phyloP scores from a whole-genome alignment of 2,113 vertebrate species.

The Scomber colias region DNA sequence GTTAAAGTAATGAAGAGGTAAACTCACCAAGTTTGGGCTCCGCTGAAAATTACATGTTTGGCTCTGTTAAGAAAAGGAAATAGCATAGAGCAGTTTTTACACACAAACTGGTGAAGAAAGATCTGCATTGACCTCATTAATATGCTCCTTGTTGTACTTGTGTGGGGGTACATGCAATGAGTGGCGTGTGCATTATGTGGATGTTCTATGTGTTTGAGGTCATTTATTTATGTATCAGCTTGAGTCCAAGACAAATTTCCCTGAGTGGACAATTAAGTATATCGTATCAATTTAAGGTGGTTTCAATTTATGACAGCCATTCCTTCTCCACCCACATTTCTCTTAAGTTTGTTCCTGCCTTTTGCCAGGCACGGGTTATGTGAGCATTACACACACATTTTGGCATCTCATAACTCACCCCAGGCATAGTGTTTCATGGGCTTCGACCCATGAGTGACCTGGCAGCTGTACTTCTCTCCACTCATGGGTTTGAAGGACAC shows the following conservation, averaged over 20 bases:
- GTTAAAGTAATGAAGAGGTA: neutral
- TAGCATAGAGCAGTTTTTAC: neutral
- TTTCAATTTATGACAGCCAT: too few species aligned
- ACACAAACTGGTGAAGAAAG: neutral
- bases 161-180: too few species aligned
- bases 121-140: neutral
- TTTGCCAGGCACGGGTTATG: too few species aligned
- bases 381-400: neutral
- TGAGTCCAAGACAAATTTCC: too few species aligned
- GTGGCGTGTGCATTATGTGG: too few species aligned
- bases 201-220: too few species aligned
- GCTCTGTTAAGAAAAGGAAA: slow-evolving; percentile 58
- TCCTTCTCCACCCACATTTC: too few species aligned
- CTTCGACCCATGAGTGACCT: slow-evolving; percentile 45
- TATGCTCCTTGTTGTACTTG: too few species aligned
- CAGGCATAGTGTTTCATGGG: neutral
- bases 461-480: slow-evolving; percentile 22
- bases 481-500: slow-evolving; percentile 21
- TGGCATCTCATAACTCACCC: slow-evolving; percentile 79
- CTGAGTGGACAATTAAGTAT: too few species aligned
- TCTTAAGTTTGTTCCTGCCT: too few species aligned
- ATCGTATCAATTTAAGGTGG: too few species aligned
- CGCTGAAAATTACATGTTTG: slow-evolving; percentile 74
- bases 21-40: neutral
- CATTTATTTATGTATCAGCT: too few species aligned